Evolutionary conservation across 2,797 vertebrate species (phyloP).

Genomic region (Sebastes diploproa): DNA sequence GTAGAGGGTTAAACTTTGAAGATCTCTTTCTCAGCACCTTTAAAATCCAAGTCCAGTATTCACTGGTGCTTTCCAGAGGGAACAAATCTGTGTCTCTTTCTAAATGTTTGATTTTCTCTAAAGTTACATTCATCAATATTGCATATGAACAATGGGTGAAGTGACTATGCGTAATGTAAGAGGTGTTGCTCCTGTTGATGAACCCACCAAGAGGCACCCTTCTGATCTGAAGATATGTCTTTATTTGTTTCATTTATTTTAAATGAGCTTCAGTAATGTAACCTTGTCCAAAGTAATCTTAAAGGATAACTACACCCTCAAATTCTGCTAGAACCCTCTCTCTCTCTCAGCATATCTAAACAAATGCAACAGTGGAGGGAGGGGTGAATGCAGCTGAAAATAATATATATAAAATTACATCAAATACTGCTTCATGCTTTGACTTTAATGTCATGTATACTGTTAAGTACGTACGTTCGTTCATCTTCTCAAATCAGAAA

Average conservation of each 20-base stretch:
- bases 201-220: neutral
- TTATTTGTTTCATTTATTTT: neutral
- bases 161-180: neutral
- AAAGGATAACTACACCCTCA: no score
- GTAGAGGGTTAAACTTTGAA: neutral
- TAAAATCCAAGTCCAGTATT: neutral
- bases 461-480: neutral
- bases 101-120: neutral
- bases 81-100: neutral
- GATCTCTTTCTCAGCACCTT: neutral
- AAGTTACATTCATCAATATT: neutral
- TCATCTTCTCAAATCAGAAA: neutral
- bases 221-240: neutral
- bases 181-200: neutral
- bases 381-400: neutral
- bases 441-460: neutral
- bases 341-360: neutral
- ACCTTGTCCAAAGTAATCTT: neutral
- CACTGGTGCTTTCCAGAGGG: neutral
- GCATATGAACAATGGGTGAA: neutral
- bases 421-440: neutral
- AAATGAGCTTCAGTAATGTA: neutral
- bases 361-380: neutral
- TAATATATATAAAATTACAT: neutral
- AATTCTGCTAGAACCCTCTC: neutral